Conservation (phyloP, 2,113 vertebrate species). For the Catharus minimus region DNA sequence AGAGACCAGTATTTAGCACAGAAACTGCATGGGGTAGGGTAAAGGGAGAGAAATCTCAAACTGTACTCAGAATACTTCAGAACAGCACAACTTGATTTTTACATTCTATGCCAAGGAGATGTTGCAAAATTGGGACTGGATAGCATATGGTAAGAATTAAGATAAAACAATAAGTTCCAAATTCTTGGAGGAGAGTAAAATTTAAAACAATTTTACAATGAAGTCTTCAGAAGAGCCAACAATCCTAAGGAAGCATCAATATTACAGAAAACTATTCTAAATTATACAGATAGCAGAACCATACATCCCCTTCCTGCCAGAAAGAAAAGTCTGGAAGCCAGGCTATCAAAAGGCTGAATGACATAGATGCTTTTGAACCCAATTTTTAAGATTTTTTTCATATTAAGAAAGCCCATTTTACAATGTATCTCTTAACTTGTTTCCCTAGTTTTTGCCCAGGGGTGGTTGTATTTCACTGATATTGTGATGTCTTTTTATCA, state of each 20-base stretch:
- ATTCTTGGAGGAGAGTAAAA: not conserved
- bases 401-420: not conserved
- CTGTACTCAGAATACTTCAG: not conserved
- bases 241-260: not conserved
- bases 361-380: not conserved
- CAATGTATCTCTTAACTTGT: not conserved
- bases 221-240: not conserved
- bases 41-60: not conserved
- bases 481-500: not conserved
- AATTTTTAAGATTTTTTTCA: not conserved
- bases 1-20: not conserved
- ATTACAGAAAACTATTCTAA: not conserved
- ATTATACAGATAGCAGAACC: not conserved
- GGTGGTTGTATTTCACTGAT: not conserved
- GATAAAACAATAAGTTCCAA: slow-evolving; percentile 4
- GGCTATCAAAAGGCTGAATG: not conserved
- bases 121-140: not conserved
- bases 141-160: slow-evolving; percentile 30
- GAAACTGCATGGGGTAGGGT: not conserved
- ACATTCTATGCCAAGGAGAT: not conserved
- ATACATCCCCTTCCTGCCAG: not conserved
- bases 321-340: not conserved
- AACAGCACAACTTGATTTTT: not conserved
- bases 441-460: not conserved
- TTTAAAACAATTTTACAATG: not conserved